phyloP scores from a whole-genome alignment of 2,888 invertebrate genomes.

The Athrips mouffetella region DNA sequence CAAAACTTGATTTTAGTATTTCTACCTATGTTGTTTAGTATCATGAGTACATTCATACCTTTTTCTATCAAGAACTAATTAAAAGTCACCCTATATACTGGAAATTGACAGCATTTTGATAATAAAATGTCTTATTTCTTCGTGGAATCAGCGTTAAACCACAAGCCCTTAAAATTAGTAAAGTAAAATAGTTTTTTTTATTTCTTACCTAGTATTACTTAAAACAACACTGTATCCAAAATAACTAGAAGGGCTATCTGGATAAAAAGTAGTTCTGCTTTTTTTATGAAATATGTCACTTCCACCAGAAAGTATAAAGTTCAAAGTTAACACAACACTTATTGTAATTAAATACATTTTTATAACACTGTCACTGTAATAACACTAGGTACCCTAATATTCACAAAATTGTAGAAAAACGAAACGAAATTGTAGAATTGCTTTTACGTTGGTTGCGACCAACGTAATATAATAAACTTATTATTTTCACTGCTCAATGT shows the following conservation, averaged over 20 bases:
- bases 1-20: too few relatives aligned
- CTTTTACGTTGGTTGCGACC: too few relatives aligned
- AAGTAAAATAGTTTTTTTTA: not conserved
- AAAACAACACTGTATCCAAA: conserved; percentile 56
- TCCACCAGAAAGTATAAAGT: conserved; percentile 10
- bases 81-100: too few relatives aligned
- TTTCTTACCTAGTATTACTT: conserved; percentile 41
- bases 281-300: conserved; percentile 49
- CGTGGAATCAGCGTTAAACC: not conserved
- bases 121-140: not conserved
- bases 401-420: not conserved
- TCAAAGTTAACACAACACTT: not conserved
- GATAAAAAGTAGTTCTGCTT: conserved; percentile 42
- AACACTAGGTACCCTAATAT: not conserved
- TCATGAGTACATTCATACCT: too few relatives aligned
- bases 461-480: too few relatives aligned
- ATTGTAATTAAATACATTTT: conserved; percentile 2
- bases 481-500: too few relatives aligned
- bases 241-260: conserved; percentile 38
- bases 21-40: too few relatives aligned
- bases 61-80: too few relatives aligned
- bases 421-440: too few relatives aligned
- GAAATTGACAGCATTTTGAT: too few relatives aligned
- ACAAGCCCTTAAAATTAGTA: not conserved
- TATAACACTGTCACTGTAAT: not conserved